Base-by-base conservation (phyloP, 2,113 vertebrate species). In the Corydoras sp. region DNA sequence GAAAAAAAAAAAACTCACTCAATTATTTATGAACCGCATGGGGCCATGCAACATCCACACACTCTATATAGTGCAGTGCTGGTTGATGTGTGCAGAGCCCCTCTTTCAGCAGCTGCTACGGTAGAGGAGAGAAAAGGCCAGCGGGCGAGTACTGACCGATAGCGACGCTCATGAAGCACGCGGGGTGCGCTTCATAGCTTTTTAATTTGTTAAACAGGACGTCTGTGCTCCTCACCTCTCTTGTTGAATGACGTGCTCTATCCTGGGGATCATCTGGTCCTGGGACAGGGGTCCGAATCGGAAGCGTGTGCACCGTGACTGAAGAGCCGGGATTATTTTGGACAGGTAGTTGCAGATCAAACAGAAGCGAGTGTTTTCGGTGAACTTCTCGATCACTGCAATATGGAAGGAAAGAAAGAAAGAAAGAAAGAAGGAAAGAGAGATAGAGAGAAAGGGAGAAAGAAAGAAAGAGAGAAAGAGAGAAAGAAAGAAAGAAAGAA, bases 301-400 rank as follows among this genome's bases (percentile, higher is more conserved):
- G 84, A 99, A 99, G 63, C 96, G 86, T 0, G 97, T 98, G 86
- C 97, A 98, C 58, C 97, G 91, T 1, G 97, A 98, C 79, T 99
- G 97, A 81, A 99, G 82, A 1, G 97, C 97, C 0, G 96, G 97
- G 85, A 98, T 98, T 90, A 98, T 97, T 90, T 97, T 98, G 61
- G 97, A 98, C 67, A 98, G 89, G 83, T 98, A 98, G 85, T 99
- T 99, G 80, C 95, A 94, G 88, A 98, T 98, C 74, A 98, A 88
- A 79, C 97, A 99, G 58, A 99, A 98, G 0, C 95, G 85, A 4
- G 96, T 97, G 84, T 98, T 99, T 80, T 99, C 97, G 0, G 96
- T 99, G 83, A 93, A 98, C 79, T 98, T 98, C 84, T 99, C 96
- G 1, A 99, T 98, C 72, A 99, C 96, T 98, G 85, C 55, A 7